These are phyloP conservation scores for Caradrina clavipalpis DNA, from an alignment of 2,888 invertebrate genomes.

Conservation along the genomic window DNA sequence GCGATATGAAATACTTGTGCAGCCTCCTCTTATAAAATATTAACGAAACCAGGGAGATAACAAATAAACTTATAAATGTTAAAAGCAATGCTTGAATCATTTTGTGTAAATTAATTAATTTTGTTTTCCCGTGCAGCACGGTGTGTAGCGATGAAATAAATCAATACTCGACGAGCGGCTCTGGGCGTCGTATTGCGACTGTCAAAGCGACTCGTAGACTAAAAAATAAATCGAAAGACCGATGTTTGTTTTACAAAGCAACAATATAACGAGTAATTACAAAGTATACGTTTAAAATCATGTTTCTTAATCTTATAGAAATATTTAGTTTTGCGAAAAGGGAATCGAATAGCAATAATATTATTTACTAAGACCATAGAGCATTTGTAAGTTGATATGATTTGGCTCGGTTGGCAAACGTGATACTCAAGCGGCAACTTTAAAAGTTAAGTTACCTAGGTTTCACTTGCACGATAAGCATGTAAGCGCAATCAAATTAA, in stretches of 20 bases:
- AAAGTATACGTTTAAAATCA: neutral
- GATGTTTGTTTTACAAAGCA: neutral
- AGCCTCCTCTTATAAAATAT: constrained; percentile 64
- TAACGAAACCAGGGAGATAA: constrained; percentile 38
- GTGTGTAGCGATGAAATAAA: neutral
- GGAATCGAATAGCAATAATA: neutral
- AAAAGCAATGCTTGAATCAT: constrained; percentile 17
- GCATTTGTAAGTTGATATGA: neutral
- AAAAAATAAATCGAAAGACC: neutral
- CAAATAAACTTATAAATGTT: constrained; percentile 7
- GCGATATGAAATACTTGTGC: constrained; percentile 37
- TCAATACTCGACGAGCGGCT: neutral
- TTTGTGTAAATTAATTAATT: neutral
- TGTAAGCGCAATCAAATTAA: no score
- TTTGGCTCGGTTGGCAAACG: constrained; percentile 11
- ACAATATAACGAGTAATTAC: no score
- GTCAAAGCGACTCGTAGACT: neutral
- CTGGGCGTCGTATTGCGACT: neutral
- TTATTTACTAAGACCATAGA: neutral
- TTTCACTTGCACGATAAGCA: no score
- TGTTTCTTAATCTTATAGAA: neutral
- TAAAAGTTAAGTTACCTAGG: neutral
- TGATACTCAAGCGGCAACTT: constrained; percentile 16
- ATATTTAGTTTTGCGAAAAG: neutral
- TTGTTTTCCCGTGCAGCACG: neutral